Conservation (phyloP, 2,113 vertebrate species). For the Marmota flaviventris region DNA sequence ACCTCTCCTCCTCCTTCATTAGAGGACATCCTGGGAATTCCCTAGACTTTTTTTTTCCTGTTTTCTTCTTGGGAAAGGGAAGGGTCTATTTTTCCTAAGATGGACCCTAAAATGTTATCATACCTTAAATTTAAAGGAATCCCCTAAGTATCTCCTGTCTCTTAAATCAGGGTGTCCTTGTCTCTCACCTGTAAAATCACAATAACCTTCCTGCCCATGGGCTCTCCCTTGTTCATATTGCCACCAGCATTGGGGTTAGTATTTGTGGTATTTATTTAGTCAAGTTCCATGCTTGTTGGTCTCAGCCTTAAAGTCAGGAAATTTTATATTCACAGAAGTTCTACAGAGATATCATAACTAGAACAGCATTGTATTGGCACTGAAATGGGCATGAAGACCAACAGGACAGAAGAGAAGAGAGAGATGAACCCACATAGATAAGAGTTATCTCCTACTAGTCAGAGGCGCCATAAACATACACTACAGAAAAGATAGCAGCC, state of each 20-base stretch:
- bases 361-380: no score
- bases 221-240: neutral
- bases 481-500: no score
- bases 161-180: neutral
- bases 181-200: neutral
- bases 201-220: no score
- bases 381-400: no score
- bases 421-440: no score
- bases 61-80: neutral
- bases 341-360: neutral
- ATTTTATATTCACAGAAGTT: neutral
- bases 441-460: no score
- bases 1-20: neutral
- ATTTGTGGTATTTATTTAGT: neutral
- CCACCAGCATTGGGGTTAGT: neutral
- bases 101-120: neutral
- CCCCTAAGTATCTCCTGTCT: neutral
- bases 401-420: no score
- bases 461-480: no score
- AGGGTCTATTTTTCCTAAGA: neutral
- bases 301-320: neutral
- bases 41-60: neutral
- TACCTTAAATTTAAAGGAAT: neutral
- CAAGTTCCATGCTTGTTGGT: neutral
- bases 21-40: neutral